Conservation (phyloP, 2,888 invertebrate genomes). For the Eulithis prunata region DNA sequence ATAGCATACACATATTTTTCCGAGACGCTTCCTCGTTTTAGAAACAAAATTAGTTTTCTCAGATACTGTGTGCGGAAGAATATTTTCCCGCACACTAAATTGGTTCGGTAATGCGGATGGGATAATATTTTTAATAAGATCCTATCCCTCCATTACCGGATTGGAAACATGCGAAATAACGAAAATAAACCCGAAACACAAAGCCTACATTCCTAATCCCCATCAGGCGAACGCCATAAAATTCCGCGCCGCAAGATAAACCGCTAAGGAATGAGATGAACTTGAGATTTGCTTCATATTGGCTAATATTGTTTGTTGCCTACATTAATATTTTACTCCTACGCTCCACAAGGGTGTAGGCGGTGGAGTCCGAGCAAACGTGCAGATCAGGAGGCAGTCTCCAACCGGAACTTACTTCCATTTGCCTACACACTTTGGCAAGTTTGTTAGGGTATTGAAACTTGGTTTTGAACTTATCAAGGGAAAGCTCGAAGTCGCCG, state of each 20-base stretch:
- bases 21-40: conserved; percentile 9
- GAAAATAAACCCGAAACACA: conserved; percentile 28
- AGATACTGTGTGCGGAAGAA: conserved; percentile 27
- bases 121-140: conserved; percentile 31
- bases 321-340: conserved; percentile 43
- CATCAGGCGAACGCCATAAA: conserved; percentile 40
- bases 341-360: conserved; percentile 45
- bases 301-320: conserved; percentile 21
- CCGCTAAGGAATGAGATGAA: conserved; percentile 37
- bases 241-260: conserved; percentile 40
- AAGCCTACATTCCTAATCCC: conserved; percentile 45
- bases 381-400: conserved; percentile 41
- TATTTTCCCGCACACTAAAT: conserved; percentile 20
- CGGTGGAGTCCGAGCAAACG: conserved; percentile 44
- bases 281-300: conserved; percentile 36
- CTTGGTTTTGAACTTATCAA: conserved; percentile 17
- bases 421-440: conserved; percentile 23
- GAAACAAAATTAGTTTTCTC: conserved; percentile 22
- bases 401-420: conserved; percentile 32
- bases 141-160: conserved; percentile 25
- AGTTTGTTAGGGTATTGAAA: conserved; percentile 23
- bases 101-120: conserved; percentile 29
- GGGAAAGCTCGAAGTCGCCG: conserved; percentile 7
- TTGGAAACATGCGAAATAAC: conserved; percentile 29
- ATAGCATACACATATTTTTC: conserved; percentile 19